These are phyloP conservation scores for Gibbula magus DNA, from an alignment of 2,888 invertebrate genomes.

Conservation along the genomic window DNA sequence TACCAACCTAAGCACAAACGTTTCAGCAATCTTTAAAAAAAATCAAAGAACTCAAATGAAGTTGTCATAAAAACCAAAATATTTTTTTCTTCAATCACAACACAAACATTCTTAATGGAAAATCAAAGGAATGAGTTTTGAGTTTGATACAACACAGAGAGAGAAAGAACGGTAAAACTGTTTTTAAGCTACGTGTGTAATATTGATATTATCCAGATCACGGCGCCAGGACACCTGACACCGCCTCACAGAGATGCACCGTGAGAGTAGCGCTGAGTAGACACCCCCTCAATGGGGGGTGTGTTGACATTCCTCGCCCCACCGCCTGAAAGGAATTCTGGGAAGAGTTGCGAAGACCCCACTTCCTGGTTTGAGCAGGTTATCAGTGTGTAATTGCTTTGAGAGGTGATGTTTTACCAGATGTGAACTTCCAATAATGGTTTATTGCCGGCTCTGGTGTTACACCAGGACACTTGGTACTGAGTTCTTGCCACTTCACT, in stretches of 20 bases:
- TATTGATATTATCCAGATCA: not conserved
- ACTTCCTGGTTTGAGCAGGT: slow-evolving; percentile 5
- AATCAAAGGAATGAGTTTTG: too few relatives aligned
- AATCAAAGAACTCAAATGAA: too few relatives aligned
- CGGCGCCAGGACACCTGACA: not conserved
- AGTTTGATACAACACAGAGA: too few relatives aligned
- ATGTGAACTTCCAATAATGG: not conserved
- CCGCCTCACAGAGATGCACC: not conserved
- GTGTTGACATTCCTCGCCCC: not conserved
- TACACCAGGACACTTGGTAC: not conserved
- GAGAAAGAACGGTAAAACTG: too few relatives aligned
- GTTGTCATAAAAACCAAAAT: too few relatives aligned
- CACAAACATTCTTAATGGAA: too few relatives aligned
- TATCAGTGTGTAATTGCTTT: not conserved
- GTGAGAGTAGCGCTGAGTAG: not conserved
- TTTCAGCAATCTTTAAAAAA: too few relatives aligned
- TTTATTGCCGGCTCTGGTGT: too few relatives aligned
- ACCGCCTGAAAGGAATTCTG: not conserved
- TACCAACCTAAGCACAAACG: too few relatives aligned
- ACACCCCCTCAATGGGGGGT: not conserved
- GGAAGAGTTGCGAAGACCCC: not conserved
- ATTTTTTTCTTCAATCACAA: too few relatives aligned
- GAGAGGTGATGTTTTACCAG: not conserved
- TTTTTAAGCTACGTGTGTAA: too few relatives aligned
- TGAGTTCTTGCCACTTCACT: not conserved